Evolutionary conservation across 2,113 vertebrate genomes (phyloP), one percentile per base, ranked within the genome.

Genomic region (Oncorhynchus gorbuscha): DNA sequence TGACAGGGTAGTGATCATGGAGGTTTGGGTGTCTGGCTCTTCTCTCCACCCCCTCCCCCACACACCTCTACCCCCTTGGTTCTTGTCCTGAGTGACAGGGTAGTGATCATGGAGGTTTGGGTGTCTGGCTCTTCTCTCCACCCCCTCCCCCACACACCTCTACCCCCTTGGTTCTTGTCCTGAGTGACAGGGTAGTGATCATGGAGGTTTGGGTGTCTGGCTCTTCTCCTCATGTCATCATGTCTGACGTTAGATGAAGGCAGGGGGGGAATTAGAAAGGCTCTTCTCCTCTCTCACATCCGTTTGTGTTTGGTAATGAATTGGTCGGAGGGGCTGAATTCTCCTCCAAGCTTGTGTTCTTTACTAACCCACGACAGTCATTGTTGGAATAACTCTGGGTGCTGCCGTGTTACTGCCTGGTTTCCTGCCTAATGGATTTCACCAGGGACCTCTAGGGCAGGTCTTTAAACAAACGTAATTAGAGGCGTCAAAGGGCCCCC

Each of bases 401-500:
- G 24, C 24, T 24, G 24, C 49, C 2, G 3, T 51, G 49, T 11
- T 16, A 51, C 3, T 4, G 49, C 35, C 80, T 59, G 78, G 62
- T 77, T 80, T 39, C n/a, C 22, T 84, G 35, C 49, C 81, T 90
- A 90, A 92, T 90, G 83, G 89, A 89, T 91, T 91, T 84, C 71
- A 30, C 77, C 83, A 26, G 74, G 58, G 85, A 86, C 82, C 9
- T 66, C 64, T 71, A 81, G 89, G 89, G 87, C 85, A 88, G 74
- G 77, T 84, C 83, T 88, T 92, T 90, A 89, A 91, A 92, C 81
- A 88, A 90, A 92, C 59, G 80, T 85, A 90, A 92, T 92, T 91
- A 90, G 77, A 88, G 68, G 84, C 84, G 89, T 88, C 89, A 90
- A 85, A 88, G 82, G 85, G 30, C 26, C 88, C 82, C 65, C 26